Evolutionary conservation across 2,888 invertebrate species (phyloP).

Genomic region (Serripes groenlandicus): DNA sequence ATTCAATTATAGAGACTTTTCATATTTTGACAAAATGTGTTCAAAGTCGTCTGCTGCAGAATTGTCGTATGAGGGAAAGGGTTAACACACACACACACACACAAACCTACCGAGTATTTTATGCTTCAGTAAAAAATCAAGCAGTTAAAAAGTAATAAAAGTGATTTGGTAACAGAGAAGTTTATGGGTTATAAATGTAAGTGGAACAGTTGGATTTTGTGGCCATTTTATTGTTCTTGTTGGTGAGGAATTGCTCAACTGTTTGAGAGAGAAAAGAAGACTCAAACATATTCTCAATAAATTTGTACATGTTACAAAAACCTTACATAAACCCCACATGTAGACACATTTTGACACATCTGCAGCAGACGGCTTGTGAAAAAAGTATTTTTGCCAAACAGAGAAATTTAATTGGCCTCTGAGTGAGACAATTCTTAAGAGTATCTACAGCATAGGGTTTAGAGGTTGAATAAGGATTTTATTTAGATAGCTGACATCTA

Average conservation of each 20-base stretch:
- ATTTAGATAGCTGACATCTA: too few species aligned
- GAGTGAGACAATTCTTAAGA: neutral
- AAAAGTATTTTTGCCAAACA: too few species aligned
- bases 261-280: too few species aligned
- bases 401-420: too few species aligned
- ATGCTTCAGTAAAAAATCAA: slow-evolving; percentile 8
- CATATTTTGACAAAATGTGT: neutral
- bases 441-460: neutral
- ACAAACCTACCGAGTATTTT: too few species aligned
- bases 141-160: slow-evolving; percentile 15
- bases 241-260: too few species aligned
- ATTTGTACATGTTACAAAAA: too few species aligned
- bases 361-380: too few species aligned
- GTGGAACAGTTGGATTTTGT: slow-evolving; percentile 16
- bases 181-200: neutral
- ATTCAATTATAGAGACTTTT: neutral
- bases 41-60: neutral
- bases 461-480: too few species aligned
- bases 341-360: too few species aligned
- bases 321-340: too few species aligned
- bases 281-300: too few species aligned
- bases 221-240: slow-evolving; percentile 4
- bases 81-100: neutral
- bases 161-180: slow-evolving; percentile 3
- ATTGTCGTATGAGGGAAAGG: neutral